Evolutionary conservation across 2,888 invertebrate genomes (phyloP), one percentile per base, ranked within the genome.

Genomic region (Macrosiphum euphorbiae): DNA sequence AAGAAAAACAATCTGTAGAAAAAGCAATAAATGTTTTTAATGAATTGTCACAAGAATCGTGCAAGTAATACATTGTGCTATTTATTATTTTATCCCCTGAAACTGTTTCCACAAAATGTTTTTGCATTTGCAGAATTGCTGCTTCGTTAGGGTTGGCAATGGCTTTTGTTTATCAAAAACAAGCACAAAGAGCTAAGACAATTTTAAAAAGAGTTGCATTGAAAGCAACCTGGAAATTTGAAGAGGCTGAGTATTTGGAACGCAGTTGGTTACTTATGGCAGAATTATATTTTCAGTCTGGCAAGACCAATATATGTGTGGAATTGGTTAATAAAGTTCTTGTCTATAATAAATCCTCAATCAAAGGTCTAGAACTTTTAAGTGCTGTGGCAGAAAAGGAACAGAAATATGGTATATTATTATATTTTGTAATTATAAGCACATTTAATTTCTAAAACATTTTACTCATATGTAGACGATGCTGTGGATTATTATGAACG

Each of bases 231-330:
- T 99, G 99, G 99, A 98, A 97, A 28, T 98, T 99, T 95, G 99
- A 99, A 96, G 99, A 99, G 95, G 99, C 99, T 0, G 99, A 99
- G 95, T 99, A 99, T 95, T 96, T 99, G 94, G 99, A 99, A 96
- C 97, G 98, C 94, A 98, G 99, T 96, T 99, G 99, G 99, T 96
- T 99, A 16, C 96, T 99, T 88, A 96, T 99, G n/a, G 98, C 98
- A 0, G 99, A 99, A 95, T 97, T 98, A 95, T 99, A 98, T 95
- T 97, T 98, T 92, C 97, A 98, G 95, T 97, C 97, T 95, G 97
- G 97, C 35, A 98, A 99, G 95, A 97, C 97, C 95, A 99, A 99
- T 94, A 97, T 98, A 92, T 99, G 99, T 0, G 97, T 97, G 87
- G 98, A 98, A 95, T 96, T 99, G 52, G 96, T 99, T 35, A 97